Evolutionary conservation across 53 echinoderm and acorn worm genomes (phyloP), one percentile per base, ranked within the genome.

Genomic region (Paracentrotus lividus): DNA sequence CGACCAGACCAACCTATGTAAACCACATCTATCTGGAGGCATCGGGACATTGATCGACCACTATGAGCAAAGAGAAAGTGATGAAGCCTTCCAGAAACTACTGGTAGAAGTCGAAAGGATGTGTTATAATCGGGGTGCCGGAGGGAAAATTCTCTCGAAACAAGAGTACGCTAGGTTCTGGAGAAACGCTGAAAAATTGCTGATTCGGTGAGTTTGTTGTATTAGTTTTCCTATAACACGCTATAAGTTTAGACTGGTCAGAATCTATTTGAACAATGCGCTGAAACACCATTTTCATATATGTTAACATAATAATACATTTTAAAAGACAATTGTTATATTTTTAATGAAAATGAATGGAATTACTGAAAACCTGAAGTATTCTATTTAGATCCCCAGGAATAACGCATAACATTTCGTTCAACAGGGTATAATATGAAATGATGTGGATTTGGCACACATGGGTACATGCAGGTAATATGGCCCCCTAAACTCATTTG

Each of bases 61-160:
- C 40, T 94, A 93, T 58, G 86, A 94, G 32, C 76, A 84, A 66
- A 58, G 96, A 58, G 66, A 86, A 51, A 93, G 93, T 64, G 96
- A 96, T 55, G 96, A 77, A 33, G 96, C 94, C 23, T 96, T 96
- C 58, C 92, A 49, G 44, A 93, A 93, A 24, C 94, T 94, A 26
- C 65, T 95, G 42, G 87, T 69, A 40, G 91, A 93, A 68, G 24
- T 84, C 87, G 85, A 92, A 32, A 85, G 93, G 56, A 95, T 93
- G 66, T 57, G 95, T 27, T 97, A 90, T 81, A 95, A 95, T 77
- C 69, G 59, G 20, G 97, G 97, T 15, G 93, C 95, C 5, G 97
- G 97, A 5, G 97, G 97, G 10, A 97, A 97, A 81, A 64, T 93
- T 9, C 93, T 97, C 45, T 92, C 95, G 27, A 97, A 94, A 60